Evolutionary conservation across 1,140 invertebrate species (phyloP).

Genomic region (Diabrotica undecimpunctata): DNA sequence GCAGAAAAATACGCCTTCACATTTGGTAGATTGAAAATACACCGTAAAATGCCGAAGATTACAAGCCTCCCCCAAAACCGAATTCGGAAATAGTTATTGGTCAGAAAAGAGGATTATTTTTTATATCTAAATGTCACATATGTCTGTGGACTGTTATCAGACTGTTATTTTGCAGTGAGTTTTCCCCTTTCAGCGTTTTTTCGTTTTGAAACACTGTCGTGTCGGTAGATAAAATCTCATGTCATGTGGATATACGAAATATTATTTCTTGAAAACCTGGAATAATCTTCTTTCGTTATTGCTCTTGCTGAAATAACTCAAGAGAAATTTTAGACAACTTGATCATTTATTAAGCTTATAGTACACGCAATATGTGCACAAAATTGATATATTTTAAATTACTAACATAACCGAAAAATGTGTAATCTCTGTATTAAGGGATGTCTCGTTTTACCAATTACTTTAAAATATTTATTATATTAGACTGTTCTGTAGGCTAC

Average conservation of each 20-base stretch:
- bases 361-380: too few relatives aligned
- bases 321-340: too few relatives aligned
- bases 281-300: neutral
- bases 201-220: slow-evolving; percentile 21
- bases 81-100: slow-evolving; percentile 29
- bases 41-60: slow-evolving; percentile 28
- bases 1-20: neutral
- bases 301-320: too few relatives aligned
- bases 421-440: too few relatives aligned
- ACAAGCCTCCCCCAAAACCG: slow-evolving; percentile 17
- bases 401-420: too few relatives aligned
- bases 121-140: slow-evolving; percentile 39
- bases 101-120: slow-evolving; percentile 41
- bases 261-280: neutral
- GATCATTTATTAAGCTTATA: too few relatives aligned
- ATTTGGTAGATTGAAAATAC: slow-evolving; percentile 13
- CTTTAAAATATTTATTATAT: too few relatives aligned
- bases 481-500: too few relatives aligned
- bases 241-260: neutral
- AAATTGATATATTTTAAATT: too few relatives aligned
- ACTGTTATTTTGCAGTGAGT: slow-evolving; percentile 25
- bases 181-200: slow-evolving; percentile 17
- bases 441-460: too few relatives aligned
- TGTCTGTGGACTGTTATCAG: slow-evolving; percentile 30
- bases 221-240: neutral